These are phyloP conservation scores for Polypterus bichir DNA, from an alignment of 2,113 vertebrate genomes.

Conservation along the genomic window DNA sequence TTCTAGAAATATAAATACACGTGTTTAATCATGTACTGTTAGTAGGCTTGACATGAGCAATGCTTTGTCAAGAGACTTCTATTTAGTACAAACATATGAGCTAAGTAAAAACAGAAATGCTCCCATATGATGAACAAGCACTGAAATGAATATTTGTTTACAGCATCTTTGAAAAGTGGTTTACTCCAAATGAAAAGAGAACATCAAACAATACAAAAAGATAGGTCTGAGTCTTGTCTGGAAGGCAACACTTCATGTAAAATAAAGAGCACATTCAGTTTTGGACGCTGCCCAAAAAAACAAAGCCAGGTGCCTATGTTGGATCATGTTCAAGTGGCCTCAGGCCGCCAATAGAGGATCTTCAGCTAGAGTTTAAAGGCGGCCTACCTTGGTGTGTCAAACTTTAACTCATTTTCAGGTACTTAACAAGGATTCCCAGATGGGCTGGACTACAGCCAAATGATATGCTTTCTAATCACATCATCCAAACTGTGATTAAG, in stretches of 20 bases:
- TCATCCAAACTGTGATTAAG: constrained; percentile 23
- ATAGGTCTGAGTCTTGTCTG: constrained; percentile 22
- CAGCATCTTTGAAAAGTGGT: too few species aligned
- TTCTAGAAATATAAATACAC: too few species aligned
- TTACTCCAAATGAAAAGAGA: constrained; percentile 24
- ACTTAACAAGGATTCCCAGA: constrained; percentile 46
- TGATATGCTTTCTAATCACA: constrained; percentile 24
- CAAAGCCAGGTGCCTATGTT: constrained; percentile 60
- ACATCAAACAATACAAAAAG: constrained; percentile 37
- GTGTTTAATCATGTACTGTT: too few species aligned
- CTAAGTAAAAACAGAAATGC: too few species aligned
- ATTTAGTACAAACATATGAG: too few species aligned
- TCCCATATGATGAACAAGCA: too few species aligned
- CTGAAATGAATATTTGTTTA: too few species aligned
- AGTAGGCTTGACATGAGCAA: too few species aligned
- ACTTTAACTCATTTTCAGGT: constrained; percentile 35
- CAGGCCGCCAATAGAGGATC: constrained; percentile 46
- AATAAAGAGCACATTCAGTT: constrained; percentile 27
- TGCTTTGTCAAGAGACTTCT: too few species aligned
- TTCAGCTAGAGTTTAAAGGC: constrained; percentile 47
- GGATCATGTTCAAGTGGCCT: constrained; percentile 53
- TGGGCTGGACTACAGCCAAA: constrained; percentile 42
- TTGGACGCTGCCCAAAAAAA: constrained; percentile 44
- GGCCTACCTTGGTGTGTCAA: constrained; percentile 38
- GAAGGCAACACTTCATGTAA: constrained; percentile 43